These are phyloP conservation scores for Leptinotarsa haldemani DNA, from an alignment of 2,888 invertebrate genomes.

Conservation along the genomic window DNA sequence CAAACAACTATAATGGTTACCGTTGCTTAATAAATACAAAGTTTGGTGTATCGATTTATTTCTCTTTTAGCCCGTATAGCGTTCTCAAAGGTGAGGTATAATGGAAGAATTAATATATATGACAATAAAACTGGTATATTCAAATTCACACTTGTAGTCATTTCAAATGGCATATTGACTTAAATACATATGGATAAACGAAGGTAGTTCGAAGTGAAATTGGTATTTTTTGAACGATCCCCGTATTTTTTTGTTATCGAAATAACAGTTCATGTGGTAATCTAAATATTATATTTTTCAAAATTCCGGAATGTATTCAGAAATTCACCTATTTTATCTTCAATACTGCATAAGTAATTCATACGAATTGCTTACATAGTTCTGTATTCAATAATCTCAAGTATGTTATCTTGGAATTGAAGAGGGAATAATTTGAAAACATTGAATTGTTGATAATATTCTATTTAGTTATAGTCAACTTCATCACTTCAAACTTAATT, in stretches of 20 bases:
- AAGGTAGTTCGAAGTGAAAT: neutral
- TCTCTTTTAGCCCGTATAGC: too few species aligned
- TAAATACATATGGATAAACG: too few species aligned
- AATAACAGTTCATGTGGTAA: neutral
- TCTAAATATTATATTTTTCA: conserved; percentile 6
- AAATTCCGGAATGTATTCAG: neutral
- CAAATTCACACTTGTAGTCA: too few species aligned
- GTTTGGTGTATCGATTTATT: too few species aligned
- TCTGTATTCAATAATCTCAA: neutral
- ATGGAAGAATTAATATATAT: too few species aligned
- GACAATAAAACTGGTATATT: too few species aligned
- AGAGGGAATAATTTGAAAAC: neutral
- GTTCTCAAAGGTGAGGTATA: too few species aligned
- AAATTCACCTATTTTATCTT: conserved; percentile 10
- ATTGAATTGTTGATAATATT: neutral
- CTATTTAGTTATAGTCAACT: neutral
- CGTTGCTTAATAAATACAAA: too few species aligned
- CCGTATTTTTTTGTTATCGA: neutral
- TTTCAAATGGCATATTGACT: too few species aligned
- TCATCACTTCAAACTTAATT: neutral
- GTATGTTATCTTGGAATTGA: conserved; percentile 3
- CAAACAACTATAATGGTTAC: too few species aligned
- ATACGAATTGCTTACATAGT: neutral
- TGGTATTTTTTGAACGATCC: neutral
- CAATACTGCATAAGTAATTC: neutral